Conservation (phyloP, 1,140 invertebrate species). For the Drosophila tani region DNA sequence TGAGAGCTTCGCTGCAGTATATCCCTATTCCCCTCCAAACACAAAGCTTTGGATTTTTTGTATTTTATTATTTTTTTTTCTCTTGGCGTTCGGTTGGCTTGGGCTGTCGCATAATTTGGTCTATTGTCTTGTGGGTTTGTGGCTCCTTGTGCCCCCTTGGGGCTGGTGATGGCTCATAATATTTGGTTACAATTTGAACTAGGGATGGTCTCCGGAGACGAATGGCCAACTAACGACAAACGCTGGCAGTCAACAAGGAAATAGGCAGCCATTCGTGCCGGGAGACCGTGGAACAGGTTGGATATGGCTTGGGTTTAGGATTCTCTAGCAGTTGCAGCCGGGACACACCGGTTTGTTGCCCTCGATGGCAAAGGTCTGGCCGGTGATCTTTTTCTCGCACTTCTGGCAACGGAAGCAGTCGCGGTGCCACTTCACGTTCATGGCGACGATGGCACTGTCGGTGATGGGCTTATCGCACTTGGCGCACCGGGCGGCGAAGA, state of each 20-base stretch:
- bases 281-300: neutral
- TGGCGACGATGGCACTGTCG: constrained; percentile 88
- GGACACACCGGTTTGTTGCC: constrained; percentile 87
- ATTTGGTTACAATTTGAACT: neutral
- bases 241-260: neutral
- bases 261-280: constrained; percentile 2
- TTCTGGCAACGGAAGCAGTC: constrained; percentile 89
- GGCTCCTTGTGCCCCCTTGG: neutral
- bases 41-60: neutral
- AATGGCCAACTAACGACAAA: constrained; percentile 46
- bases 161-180: too few relatives aligned
- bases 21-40: too few relatives aligned
- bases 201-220: constrained; percentile 7
- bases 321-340: constrained; percentile 70
- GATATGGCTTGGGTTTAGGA: neutral
- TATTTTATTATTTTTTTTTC: neutral
- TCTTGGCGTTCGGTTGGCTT: neutral
- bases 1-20: too few relatives aligned
- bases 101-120: neutral
- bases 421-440: constrained; percentile 89
- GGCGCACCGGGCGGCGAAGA: constrained; percentile 92
- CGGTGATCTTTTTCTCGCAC: constrained; percentile 87
- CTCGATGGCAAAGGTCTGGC: constrained; percentile 87
- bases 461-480: constrained; percentile 91
- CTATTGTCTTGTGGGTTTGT: neutral